Conservation (phyloP, 1,140 invertebrate species). For the Diprion similis region DNA sequence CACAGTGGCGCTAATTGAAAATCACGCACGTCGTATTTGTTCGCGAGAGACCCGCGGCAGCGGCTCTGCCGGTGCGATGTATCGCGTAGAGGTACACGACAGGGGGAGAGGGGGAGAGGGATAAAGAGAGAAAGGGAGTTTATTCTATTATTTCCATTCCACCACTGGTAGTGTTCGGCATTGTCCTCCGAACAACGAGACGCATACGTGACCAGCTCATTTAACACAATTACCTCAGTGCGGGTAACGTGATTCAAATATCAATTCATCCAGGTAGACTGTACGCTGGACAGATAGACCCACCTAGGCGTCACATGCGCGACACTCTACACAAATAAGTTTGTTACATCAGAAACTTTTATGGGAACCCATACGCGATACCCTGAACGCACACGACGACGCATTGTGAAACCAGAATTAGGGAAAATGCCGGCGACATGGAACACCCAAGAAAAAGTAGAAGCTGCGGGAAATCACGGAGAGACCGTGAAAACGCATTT, state of each 20-base stretch:
- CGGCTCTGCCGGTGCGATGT: neutral
- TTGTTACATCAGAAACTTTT: no score
- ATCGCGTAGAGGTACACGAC: neutral
- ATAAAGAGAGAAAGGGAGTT: conserved; percentile 33
- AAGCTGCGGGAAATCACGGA: no score
- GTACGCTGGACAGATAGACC: neutral
- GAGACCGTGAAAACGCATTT: no score
- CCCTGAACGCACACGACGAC: neutral
- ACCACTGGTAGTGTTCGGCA: conserved; percentile 5
- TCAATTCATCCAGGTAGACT: conserved; percentile 28
- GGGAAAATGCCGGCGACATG: no score
- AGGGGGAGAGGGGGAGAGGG: conserved; percentile 9
- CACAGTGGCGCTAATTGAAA: conserved; percentile 34
- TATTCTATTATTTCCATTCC: conserved; percentile 34
- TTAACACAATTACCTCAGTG: conserved; percentile 45
- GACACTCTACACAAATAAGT: no score
- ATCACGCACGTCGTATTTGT: conserved; percentile 15
- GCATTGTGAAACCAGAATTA: conserved; percentile 3
- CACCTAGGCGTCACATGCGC: neutral
- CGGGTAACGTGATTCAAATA: conserved; percentile 42
- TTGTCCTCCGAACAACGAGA: conserved; percentile 31
- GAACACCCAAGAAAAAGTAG: no score
- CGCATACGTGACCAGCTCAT: conserved; percentile 41
- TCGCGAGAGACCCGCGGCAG: neutral
- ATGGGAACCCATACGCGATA: neutral